Percentiles rank a stretch among this genome's conserved stretches.
phyloP scores from a whole-genome alignment of 2,797 vertebrate species.

The Ptychobarbus kaznakovi region DNA sequence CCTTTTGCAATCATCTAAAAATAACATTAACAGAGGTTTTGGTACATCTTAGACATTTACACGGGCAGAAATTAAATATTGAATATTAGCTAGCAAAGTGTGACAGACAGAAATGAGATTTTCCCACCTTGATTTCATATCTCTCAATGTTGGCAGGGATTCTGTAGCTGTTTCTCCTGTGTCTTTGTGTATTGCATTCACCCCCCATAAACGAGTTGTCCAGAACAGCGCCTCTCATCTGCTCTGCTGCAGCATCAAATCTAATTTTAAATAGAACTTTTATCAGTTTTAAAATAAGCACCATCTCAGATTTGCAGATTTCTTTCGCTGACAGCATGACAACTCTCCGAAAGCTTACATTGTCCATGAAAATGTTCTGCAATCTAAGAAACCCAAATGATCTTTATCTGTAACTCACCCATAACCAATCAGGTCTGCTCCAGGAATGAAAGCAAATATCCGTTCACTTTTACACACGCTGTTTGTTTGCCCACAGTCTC shows the following conservation, averaged over 20 bases:
- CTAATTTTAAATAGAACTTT: conserved; percentile 69
- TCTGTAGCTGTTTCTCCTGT: conserved; percentile 78
- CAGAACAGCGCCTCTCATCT: conserved; percentile 83
- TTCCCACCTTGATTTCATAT: conserved; percentile 84
- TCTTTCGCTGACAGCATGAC: background rate
- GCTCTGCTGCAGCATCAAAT: conserved; percentile 84
- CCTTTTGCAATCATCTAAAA: background rate
- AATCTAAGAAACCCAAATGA: background rate
- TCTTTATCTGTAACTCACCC: conserved; percentile 77
- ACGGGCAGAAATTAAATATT: background rate
- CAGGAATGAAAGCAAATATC: conserved; percentile 72
- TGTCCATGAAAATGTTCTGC: background rate
- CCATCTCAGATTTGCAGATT: background rate
- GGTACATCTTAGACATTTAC: background rate
- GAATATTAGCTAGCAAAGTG: background rate
- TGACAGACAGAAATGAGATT: background rate
- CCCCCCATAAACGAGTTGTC: conserved; percentile 87
- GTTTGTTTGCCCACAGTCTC: conserved; percentile 73
- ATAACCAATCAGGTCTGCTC: conserved; percentile 78
- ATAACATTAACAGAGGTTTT: background rate
- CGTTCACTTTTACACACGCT: conserved; percentile 70
- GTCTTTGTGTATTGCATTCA: conserved; percentile 76
- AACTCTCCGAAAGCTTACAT: background rate
- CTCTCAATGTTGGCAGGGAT: conserved; percentile 86
- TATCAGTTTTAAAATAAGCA: background rate